A percentile compares a stretch with the other conserved stretches of the same genome.
These are phyloP conservation scores for Spodoptera exigua DNA, from an alignment of 2,888 invertebrate genomes.

Conservation along the genomic window DNA sequence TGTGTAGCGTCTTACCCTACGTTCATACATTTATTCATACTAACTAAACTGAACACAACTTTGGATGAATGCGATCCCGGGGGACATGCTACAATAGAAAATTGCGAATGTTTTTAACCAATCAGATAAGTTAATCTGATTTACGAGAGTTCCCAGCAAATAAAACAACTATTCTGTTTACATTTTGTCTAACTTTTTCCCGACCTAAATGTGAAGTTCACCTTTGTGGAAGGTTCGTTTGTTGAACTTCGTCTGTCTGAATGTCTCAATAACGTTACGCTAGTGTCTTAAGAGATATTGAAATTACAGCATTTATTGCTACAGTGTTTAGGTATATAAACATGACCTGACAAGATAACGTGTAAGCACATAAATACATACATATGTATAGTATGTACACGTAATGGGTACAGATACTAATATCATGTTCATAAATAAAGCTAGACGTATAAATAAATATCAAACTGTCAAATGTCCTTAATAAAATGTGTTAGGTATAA, in stretches of 20 bases:
- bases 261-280: constrained; percentile 3
- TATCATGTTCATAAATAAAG: constrained; percentile 14
- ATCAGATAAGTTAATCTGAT: constrained; percentile 20
- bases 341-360: constrained; percentile 24
- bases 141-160: constrained; percentile 23
- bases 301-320: constrained; percentile 13
- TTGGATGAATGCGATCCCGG: too few relatives aligned
- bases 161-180: constrained; percentile 29
- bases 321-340: constrained; percentile 19
- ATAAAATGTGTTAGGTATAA: constrained; percentile 31
- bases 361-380: too few relatives aligned
- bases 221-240: constrained; percentile 18
- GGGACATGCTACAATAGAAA: neutral
- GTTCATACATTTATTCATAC: constrained; percentile 4
- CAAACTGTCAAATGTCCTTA: constrained; percentile 39
- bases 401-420: neutral
- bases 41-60: constrained; percentile 1
- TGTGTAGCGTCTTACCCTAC: too few relatives aligned
- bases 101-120: constrained; percentile 13
- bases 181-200: constrained; percentile 32
- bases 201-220: constrained; percentile 18
- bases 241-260: constrained; percentile 22
- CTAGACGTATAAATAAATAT: constrained; percentile 38
- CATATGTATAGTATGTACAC: constrained; percentile 2
- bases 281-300: constrained; percentile 7